Evolutionary conservation across 2,888 invertebrate genomes (phyloP), one percentile per base, ranked within the genome.

Genomic region (Sycophila texana): DNA sequence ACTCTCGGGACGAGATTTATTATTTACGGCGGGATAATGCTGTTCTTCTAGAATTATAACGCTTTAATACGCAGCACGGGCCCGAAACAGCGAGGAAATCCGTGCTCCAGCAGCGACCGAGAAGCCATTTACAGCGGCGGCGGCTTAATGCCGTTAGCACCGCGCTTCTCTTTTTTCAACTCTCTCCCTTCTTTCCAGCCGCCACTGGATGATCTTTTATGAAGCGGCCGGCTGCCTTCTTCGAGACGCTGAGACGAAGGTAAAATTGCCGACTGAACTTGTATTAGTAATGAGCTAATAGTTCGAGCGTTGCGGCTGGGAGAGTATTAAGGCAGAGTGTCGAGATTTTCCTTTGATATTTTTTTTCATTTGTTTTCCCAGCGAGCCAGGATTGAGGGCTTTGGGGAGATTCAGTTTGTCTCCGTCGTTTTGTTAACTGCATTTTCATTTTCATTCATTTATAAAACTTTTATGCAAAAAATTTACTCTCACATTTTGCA

Each of bases 11-110:
- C 51, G 68, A 74, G 81, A 81, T 81, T 79, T 79, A 81, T 81
- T 79, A 81, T 81, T 79, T 79, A 81, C 66, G 73, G 63, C 30
- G n/a, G 58, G 77, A 74, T 77, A 81, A 81, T 79, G 79, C 77
- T 70, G 65, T 73, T 74, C 77, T 81, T 79, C 70, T 53, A 51
- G 74, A 81, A 81, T 81, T 81, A 79, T 81, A 74, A 79, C 77
- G 77, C 74, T 76, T 81, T 81, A 78, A 75, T 81, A 78, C 68
- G 47, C 47, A 61, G 26, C 49, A 13, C 14, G 26, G n/a, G 16
- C 47, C 18, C 26, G 26, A 20, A 18, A 3, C 20, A 20, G 2
- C 16, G 53, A 53, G 53, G 53, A 53, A 53, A 53, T n/a, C 13
- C 39, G 7, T n/a, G 12, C 63, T 30, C 63, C 47, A 18, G 53